Evolutionary conservation across 1,140 invertebrate species (phyloP).

Genomic region (Drosophila quadrilineata): DNA sequence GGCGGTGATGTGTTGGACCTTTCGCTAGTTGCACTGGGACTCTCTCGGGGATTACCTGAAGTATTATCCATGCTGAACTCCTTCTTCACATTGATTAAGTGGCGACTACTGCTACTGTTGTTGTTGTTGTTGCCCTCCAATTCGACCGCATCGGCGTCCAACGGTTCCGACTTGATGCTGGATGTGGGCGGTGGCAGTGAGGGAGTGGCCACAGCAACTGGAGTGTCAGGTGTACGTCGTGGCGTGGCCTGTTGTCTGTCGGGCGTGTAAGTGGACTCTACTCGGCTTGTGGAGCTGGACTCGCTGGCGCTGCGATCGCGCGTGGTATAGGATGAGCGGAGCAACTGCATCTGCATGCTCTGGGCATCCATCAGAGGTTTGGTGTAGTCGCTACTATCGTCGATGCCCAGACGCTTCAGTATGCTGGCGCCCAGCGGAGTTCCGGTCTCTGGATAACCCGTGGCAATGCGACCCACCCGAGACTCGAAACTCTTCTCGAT

Average conservation of each 20-base stretch:
- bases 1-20: conserved; percentile 85
- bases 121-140: conserved; percentile 12
- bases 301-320: conserved; percentile 92
- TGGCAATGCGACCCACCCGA: conserved; percentile 82
- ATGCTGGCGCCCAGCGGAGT: conserved; percentile 93
- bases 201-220: conserved; percentile 10
- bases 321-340: conserved; percentile 86
- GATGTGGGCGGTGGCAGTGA: conserved; percentile 34
- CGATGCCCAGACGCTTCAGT: conserved; percentile 94
- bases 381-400: conserved; percentile 95
- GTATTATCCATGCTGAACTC: conserved; percentile 67
- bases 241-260: conserved; percentile 86
- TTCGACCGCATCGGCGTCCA: conserved; percentile 38
- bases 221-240: conserved; percentile 87
- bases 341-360: conserved; percentile 92
- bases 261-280: conserved; percentile 87
- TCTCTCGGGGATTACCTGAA: conserved; percentile 78
- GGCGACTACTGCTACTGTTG: conserved; percentile 17
- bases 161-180: conserved; percentile 63
- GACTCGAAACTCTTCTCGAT: conserved; percentile 99
- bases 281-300: conserved; percentile 91
- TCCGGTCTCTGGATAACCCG: conserved; percentile 76
- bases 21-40: conserved; percentile 84
- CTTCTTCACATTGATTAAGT: conserved; percentile 73
- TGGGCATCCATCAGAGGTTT: conserved; percentile 93